Evolutionary conservation across 2,888 invertebrate species (phyloP).

Genomic region (Limnephilus marmoratus): DNA sequence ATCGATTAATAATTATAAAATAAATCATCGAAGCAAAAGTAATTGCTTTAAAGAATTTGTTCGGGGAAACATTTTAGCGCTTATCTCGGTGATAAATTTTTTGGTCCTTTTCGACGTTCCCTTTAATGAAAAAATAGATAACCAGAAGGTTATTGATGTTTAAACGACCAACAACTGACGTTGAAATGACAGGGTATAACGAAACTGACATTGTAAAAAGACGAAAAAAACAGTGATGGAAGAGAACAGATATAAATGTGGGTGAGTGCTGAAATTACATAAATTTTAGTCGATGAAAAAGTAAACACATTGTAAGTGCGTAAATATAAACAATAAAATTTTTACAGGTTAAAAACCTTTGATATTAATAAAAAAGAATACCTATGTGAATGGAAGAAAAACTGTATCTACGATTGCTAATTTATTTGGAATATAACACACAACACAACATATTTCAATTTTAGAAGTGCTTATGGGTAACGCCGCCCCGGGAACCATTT

Average conservation of each 20-base stretch:
- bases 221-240: background rate
- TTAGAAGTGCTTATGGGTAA: too few relatives aligned
- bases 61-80: background rate
- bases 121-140: background rate
- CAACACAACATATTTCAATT: too few relatives aligned
- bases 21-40: background rate
- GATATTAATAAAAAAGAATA: too few relatives aligned
- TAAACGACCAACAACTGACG: background rate
- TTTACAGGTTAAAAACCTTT: too few relatives aligned
- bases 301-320: background rate
- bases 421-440: too few relatives aligned
- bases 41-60: background rate
- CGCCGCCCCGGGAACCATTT: too few relatives aligned
- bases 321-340: too few relatives aligned
- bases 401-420: too few relatives aligned
- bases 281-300: background rate
- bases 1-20: background rate
- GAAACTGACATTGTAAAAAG: background rate
- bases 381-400: too few relatives aligned
- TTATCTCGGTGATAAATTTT: background rate
- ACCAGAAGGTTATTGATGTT: background rate
- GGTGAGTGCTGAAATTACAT: background rate
- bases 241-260: background rate
- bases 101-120: background rate
- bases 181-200: background rate